Percentiles rank a stretch among this genome's conserved stretches.
phyloP scores from a whole-genome alignment of 2,797 vertebrate species.

The Gila robusta region DNA sequence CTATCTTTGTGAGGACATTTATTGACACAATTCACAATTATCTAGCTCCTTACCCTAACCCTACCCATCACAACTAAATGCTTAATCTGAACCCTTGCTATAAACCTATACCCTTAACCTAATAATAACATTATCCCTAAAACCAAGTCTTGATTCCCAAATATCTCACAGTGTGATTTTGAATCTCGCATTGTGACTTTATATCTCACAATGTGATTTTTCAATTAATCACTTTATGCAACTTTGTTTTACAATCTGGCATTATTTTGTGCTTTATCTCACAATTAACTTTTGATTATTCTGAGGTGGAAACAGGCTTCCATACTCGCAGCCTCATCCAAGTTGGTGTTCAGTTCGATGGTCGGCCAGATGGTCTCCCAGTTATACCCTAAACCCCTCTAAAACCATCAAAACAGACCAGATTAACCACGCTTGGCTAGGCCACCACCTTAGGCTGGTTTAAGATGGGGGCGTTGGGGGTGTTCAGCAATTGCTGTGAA shows the following conservation, averaged over 20 bases:
- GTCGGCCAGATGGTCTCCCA: background rate
- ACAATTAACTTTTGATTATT: background rate
- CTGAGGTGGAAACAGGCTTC: background rate
- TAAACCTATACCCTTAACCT: too few species aligned
- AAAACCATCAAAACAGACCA: slow-evolving; percentile 18
- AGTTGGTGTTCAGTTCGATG: background rate
- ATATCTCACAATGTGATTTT: slow-evolving; percentile 1
- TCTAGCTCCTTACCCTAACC: too few species aligned
- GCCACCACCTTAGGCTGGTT: background rate
- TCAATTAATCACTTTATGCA: background rate
- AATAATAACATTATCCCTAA: too few species aligned
- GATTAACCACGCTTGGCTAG: background rate
- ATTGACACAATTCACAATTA: too few species aligned
- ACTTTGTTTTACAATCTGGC: background rate
- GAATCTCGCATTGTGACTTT: too few species aligned
- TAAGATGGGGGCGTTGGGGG: background rate
- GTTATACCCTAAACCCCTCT: background rate
- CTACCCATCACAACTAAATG: too few species aligned
- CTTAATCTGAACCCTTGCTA: too few species aligned
- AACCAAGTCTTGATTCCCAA: too few species aligned
- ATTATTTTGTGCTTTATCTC: background rate
- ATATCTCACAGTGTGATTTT: too few species aligned
- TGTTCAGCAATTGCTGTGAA: background rate
- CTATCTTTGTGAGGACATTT: too few species aligned
- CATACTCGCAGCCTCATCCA: background rate